phyloP scores from a whole-genome alignment of 2,113 vertebrate genomes.

The Vulpes ferrilata region DNA sequence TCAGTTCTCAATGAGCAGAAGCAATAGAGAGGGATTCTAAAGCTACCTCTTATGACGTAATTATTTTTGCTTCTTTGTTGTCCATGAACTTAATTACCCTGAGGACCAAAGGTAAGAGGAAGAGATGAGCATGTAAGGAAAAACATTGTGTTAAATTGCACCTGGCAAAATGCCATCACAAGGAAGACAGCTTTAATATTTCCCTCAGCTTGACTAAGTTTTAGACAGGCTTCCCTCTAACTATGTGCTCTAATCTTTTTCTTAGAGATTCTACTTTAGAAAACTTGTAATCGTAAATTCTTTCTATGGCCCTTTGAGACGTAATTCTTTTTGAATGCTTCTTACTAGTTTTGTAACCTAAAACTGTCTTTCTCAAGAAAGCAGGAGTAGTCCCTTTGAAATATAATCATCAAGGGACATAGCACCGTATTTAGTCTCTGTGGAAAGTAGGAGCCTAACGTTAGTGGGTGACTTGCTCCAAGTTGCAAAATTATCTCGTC shows the following conservation, averaged over 20 bases:
- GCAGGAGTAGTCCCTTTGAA: neutral
- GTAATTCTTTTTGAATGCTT: neutral
- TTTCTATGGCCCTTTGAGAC: neutral
- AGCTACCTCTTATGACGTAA: neutral
- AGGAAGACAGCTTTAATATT: neutral
- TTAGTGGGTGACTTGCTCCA: neutral
- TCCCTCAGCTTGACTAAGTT: neutral
- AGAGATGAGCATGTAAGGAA: neutral
- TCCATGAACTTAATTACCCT: neutral
- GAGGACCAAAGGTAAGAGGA: neutral
- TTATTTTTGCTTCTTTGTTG: neutral
- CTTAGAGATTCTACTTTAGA: neutral
- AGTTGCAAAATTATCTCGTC: neutral
- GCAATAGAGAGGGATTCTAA: neutral
- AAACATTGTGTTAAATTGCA: neutral
- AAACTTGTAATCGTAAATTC: neutral
- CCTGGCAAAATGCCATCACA: neutral
- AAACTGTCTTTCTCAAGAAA: neutral
- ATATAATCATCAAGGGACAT: neutral
- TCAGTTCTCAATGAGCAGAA: neutral
- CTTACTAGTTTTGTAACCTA: neutral
- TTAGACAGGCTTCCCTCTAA: neutral
- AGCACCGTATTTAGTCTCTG: neutral
- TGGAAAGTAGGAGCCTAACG: neutral
- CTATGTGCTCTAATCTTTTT: neutral